phyloP scores from a whole-genome alignment of 2,888 invertebrate genomes.

The Alloscopus bannaensis region DNA sequence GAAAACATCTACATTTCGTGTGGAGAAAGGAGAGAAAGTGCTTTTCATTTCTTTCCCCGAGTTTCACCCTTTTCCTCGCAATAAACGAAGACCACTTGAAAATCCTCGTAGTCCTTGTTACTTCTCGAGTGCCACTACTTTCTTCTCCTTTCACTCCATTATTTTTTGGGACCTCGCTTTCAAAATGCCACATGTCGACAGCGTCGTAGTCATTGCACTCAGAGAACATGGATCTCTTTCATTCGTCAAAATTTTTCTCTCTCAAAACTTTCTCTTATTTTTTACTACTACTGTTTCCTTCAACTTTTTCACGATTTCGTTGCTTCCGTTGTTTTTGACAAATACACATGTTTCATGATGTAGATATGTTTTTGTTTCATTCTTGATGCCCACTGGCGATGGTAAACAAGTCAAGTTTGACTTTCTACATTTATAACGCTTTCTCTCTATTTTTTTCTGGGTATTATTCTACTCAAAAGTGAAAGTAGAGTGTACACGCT shows the following conservation, averaged over 20 bases:
- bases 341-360: conserved; percentile 27
- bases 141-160: conserved; percentile 38
- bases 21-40: conserved; percentile 16
- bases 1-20: background rate
- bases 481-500: too few species aligned
- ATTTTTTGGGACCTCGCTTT: conserved; percentile 37
- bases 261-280: conserved; percentile 21
- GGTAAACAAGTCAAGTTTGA: conserved; percentile 50
- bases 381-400: conserved; percentile 46
- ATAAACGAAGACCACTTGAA: conserved; percentile 55
- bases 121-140: conserved; percentile 25
- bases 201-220: too few species aligned
- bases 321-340: background rate
- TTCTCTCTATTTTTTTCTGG: too few species aligned
- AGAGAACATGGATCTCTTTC: conserved; percentile 29
- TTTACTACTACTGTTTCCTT: background rate
- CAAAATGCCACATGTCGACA: conserved; percentile 50
- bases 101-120: conserved; percentile 23
- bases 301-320: background rate
- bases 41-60: conserved; percentile 38
- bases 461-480: too few species aligned
- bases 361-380: conserved; percentile 16
- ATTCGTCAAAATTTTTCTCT: conserved; percentile 28
- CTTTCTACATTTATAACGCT: too few species aligned
- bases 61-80: conserved; percentile 45